These are phyloP conservation scores for Ptilonorhynchus violaceus DNA, from an alignment of 2,113 vertebrate genomes.

Conservation along the genomic window DNA sequence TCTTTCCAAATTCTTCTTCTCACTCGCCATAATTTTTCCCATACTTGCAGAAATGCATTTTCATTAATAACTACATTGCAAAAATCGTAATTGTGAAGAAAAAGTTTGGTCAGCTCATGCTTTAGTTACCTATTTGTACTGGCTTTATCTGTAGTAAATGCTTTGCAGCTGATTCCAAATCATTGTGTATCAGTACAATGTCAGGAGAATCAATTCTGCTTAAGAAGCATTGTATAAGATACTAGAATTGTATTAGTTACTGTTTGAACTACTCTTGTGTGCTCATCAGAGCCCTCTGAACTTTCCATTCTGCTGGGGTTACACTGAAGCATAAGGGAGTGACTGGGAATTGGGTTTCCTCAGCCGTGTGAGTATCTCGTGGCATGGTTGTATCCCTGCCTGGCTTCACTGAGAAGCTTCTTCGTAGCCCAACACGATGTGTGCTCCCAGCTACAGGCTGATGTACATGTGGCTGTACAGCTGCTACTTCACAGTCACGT, in stretches of 20 bases:
- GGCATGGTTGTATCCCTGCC: neutral
- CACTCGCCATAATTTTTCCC: neutral
- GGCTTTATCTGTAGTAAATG: neutral
- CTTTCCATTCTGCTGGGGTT: neutral
- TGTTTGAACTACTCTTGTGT: neutral
- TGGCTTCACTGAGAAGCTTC: neutral
- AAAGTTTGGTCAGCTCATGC: neutral
- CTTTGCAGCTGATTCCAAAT: neutral
- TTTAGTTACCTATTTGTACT: neutral
- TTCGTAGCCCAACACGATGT: fast-evolving
- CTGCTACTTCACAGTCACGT: neutral
- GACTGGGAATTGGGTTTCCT: neutral
- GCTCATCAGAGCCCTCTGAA: neutral
- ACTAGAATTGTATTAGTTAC: neutral
- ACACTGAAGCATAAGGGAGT: neutral
- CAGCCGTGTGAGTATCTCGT: neutral
- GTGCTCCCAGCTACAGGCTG: fast-evolving
- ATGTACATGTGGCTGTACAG: neutral
- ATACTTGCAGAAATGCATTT: neutral
- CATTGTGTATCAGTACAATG: neutral
- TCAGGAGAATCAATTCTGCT: neutral
- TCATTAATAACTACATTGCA: neutral
- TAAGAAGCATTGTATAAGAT: neutral
- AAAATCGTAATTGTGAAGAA: neutral
- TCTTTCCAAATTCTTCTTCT: neutral